Percentiles rank a stretch among this genome's conserved stretches.
phyloP scores from a whole-genome alignment of 2,888 invertebrate genomes.

The Acrocyrtus sp. region DNA sequence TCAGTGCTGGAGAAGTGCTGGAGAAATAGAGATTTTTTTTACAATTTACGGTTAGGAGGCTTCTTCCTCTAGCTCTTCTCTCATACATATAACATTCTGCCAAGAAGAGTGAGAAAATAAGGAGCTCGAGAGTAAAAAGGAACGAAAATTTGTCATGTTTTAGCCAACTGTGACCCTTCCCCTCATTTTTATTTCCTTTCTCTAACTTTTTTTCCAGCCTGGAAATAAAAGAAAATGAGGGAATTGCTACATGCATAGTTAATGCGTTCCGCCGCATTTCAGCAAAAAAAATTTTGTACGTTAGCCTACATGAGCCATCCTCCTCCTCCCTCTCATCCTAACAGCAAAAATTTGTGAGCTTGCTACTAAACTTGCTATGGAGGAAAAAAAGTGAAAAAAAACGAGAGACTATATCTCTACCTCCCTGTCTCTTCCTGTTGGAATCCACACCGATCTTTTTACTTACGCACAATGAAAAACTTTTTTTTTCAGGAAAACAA shows the following conservation, averaged over 20 bases:
- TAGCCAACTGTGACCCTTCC: slow-evolving; percentile 45
- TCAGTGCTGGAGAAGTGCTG: background rate
- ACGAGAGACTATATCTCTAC: no score
- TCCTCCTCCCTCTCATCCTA: background rate
- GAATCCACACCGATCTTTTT: background rate
- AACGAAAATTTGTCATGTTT: slow-evolving; percentile 45
- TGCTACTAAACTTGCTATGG: no score
- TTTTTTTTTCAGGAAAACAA: background rate
- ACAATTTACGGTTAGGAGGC: background rate
- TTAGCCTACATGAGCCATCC: background rate
- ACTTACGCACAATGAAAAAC: background rate
- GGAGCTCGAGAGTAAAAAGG: slow-evolving; percentile 7
- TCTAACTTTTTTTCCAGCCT: background rate
- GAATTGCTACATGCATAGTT: slow-evolving; percentile 9
- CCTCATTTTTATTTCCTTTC: slow-evolving; percentile 31
- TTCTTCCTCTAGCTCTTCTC: no score
- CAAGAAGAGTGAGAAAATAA: slow-evolving; percentile 29
- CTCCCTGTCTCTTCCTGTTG: background rate
- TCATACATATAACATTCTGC: background rate
- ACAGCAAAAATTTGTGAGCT: background rate
- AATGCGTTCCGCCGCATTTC: slow-evolving; percentile 3
- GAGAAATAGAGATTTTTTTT: background rate
- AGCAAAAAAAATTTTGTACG: background rate
- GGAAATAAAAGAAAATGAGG: slow-evolving; percentile 33
- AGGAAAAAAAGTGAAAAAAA: no score